Evolutionary conservation across 2,888 invertebrate genomes (phyloP), one percentile per base, ranked within the genome.

Genomic region (Eumerus sabulonum): DNA sequence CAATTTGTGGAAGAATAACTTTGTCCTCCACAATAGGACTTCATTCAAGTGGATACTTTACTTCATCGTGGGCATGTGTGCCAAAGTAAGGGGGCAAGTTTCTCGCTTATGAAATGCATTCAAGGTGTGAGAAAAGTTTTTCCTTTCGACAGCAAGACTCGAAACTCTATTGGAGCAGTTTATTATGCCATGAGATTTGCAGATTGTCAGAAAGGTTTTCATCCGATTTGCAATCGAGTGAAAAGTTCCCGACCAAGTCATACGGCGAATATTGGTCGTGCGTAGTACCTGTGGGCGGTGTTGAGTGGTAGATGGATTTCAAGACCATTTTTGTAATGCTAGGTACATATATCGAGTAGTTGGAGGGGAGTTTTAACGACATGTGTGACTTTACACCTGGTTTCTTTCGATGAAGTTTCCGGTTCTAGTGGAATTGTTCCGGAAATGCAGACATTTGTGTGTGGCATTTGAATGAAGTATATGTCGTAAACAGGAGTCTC

Each of bases 161-260:
- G 27, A 2, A 27, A 27, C 27, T 27, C 27, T 27, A 27, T 7
- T 16, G 57, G 53, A 51, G 51, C 64, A 47, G 18, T 62, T 71
- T 62, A 60, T 54, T 62, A 40, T 71, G 27, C 48, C 27, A 2
- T 14, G 59, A 59, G 72, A 64, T 53, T 72, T 47, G 16, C 27
- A 72, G 64, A 72, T 72, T 57, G 27, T 2, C 59, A 40, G 51
- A 17, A 57, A 64, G 64, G 72, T 64, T 57, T 72, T 72, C 57
- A 72, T 72, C 72, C 64, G 72, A 57, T 64, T 72, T 64, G 44
- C 57, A 57, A 51, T 57, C 45, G 51, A 64, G 38, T 64, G 72
- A 56, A 64, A 64, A 72, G 51, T 72, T 64, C 27, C 7, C n/a
- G n/a, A 9, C 16, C 16, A 56, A 56, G 56, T 66, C 64, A 53